phyloP scores from a whole-genome alignment of 2,888 invertebrate genomes.

The Temnothorax ravouxi region DNA sequence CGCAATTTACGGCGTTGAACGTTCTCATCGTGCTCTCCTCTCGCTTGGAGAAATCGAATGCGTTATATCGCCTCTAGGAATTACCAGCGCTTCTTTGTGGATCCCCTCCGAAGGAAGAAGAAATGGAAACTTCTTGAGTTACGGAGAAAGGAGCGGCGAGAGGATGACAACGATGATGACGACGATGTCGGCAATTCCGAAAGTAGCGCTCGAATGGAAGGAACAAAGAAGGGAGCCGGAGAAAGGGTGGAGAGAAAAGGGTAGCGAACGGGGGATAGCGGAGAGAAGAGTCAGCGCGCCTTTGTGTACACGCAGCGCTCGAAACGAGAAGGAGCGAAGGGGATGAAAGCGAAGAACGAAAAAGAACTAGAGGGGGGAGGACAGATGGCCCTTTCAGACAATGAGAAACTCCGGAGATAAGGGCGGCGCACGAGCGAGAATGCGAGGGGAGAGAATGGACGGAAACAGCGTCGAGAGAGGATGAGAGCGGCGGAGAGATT shows the following conservation, averaged over 20 bases:
- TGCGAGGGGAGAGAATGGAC: slow-evolving; percentile 50
- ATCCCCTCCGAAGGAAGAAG: slow-evolving; percentile 12
- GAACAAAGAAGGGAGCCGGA: slow-evolving; percentile 69
- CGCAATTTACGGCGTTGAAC: slow-evolving; percentile 40
- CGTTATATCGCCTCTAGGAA: slow-evolving; percentile 56
- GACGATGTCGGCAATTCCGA: slow-evolving; percentile 34
- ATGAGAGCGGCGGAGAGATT: slow-evolving; percentile 54
- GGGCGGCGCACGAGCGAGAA: slow-evolving; percentile 80
- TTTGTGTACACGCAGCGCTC: slow-evolving; percentile 78
- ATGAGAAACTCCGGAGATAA: slow-evolving; percentile 86
- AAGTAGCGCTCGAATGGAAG: slow-evolving; percentile 68
- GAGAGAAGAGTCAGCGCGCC: slow-evolving; percentile 79
- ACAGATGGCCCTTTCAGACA: slow-evolving; percentile 86
- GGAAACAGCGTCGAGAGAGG: slow-evolving; percentile 54
- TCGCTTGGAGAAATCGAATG: slow-evolving; percentile 40
- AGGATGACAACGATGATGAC: slow-evolving; percentile 21
- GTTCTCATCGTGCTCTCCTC: slow-evolving; percentile 22
- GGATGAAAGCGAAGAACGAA: slow-evolving; percentile 85
- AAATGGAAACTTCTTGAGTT: slow-evolving; percentile 59
- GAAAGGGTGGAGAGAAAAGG: slow-evolving; percentile 71
- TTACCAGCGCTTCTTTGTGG: slow-evolving; percentile 36
- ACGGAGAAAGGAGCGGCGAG: slow-evolving; percentile 69
- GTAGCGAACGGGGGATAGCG: slow-evolving; percentile 77
- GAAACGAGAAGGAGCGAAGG: slow-evolving; percentile 77
- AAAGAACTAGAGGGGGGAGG: slow-evolving; percentile 82